Base-by-base conservation (phyloP, 2,888 invertebrate species). In the Pemphredon lugubris region DNA sequence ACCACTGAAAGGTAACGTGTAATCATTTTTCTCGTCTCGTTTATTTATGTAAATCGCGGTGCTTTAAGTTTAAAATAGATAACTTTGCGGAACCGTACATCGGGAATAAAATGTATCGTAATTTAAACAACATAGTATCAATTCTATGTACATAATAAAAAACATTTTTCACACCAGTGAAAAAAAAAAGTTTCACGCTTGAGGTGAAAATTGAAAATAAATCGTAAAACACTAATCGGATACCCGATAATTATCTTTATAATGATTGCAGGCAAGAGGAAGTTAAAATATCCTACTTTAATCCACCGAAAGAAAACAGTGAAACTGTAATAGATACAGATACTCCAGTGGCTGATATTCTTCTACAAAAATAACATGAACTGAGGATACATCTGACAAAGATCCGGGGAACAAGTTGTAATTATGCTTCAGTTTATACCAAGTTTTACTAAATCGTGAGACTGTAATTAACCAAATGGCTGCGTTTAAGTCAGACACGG, bases 1-100 rank as follows among this genome's bases (percentile, higher is more conserved):
- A 91, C 90, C 40, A 91, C 91, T 16, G 90, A 89, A 20, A 75
- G 77, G 82, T 82, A 78, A 66, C 18, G 9, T 26, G 37, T 13
- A 16, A 57, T 20, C 32, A 39, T 5, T 20, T 13, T 54, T 26
- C 2, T n/a, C n/a, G n/a, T n/a, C n/a, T n/a, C n/a, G n/a, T n/a
- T n/a, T n/a, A n/a, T n/a, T n/a, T n/a, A 2, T 26, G 14, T 16
- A 9, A 20, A 39, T 34, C 1, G 13, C 6, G 39, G 6, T n/a
- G 4, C n/a, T 39, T 42, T 13, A 2, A 11, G 9, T 11, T 34
- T 32, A 2, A 37, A 2, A 20, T 30, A 7, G 9, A 18, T 9
- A 34, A 54, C 18, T 42, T 13, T n/a, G n/a, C n/a, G n/a, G n/a
- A n/a, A n/a, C n/a, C n/a, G n/a, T n/a, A n/a, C n/a, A n/a, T n/a